Evolutionary conservation across 2,888 invertebrate species (phyloP).

Genomic region (Zelleria hepariella): DNA sequence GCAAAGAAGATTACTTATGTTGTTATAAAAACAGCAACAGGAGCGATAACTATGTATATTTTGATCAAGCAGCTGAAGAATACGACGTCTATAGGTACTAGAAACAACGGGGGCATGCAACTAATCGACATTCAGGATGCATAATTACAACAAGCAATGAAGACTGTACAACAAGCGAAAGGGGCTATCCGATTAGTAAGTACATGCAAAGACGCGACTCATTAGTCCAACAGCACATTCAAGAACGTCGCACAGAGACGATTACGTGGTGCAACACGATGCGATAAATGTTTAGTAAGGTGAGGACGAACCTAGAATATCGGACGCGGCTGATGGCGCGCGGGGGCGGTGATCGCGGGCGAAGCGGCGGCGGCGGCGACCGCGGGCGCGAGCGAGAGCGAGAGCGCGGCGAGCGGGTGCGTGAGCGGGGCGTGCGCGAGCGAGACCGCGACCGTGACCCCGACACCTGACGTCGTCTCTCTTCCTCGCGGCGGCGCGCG

Average conservation of each 20-base stretch:
- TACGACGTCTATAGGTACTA: neutral
- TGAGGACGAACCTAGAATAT: conserved; percentile 58
- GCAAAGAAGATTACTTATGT: neutral
- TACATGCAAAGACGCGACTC: neutral
- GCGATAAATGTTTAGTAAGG: too few species aligned
- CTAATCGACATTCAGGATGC: neutral
- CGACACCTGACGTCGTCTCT: conserved; percentile 57
- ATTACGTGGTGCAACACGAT: too few species aligned
- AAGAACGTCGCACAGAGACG: neutral
- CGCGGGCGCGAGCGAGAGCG: conserved; percentile 52
- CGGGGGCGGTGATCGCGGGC: conserved; percentile 14
- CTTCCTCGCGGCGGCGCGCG: conserved; percentile 74
- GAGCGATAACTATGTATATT: neutral
- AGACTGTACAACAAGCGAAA: neutral
- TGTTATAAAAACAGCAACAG: neutral
- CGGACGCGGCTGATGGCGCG: conserved; percentile 47
- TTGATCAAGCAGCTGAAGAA: neutral
- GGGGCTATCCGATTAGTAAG: neutral
- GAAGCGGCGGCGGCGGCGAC: conserved; percentile 22
- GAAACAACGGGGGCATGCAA: neutral
- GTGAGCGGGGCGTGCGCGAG: conserved; percentile 32
- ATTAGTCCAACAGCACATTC: neutral
- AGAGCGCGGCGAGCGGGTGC: conserved; percentile 25
- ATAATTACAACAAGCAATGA: neutral
- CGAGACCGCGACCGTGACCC: conserved; percentile 19